Base-by-base conservation (phyloP, 2,888 invertebrate genomes). In the Entomobrya multifasciata region DNA sequence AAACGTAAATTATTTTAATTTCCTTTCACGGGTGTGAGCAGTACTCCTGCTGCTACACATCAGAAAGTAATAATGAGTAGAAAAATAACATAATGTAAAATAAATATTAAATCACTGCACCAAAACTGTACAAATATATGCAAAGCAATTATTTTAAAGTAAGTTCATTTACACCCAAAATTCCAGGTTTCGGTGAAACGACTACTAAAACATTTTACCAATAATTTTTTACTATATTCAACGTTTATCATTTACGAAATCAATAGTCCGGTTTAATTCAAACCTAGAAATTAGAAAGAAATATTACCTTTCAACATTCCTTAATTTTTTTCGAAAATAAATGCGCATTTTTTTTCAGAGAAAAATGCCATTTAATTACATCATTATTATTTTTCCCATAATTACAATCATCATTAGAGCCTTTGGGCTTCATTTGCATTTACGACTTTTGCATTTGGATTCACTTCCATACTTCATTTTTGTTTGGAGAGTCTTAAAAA, bases 371-470 rank as follows among this genome's bases (percentile, higher is more conserved):
- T 78, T 60, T 78, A 62, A 78, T 78, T 62, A 78, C 44, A 44
- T 44, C 62, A 57, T 78, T 78, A 62, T 78, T 78, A 47, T 79
- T 30, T 65, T 79, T 62, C 65, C 49, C 60, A 44, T 62, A 30
- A 65, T 79, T 79, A 65, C 67, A 49, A 74, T 17, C 65, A 47
- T 41, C 57, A 78, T 13, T 22, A 74, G 44, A 65, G 49, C 67
- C 65, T 49, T 67, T 65, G 52, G 62, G 52, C 67, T 62, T 81
- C 81, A 81, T 81, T 81, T 81, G 57, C 81, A 81, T 81, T 81
- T 81, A 81, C 70, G 81, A 81, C 81, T 52, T 4, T 36, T 80
- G 30, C 72, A 57, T 81, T 72, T 81, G 17, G 44, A 72, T 72
- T 57, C 81, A 81, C 41, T 57, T 57, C 30, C 36, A 15, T 36